Evolutionary conservation across 1,140 invertebrate genomes (phyloP).

Genomic region (Nilaparvata lugens): DNA sequence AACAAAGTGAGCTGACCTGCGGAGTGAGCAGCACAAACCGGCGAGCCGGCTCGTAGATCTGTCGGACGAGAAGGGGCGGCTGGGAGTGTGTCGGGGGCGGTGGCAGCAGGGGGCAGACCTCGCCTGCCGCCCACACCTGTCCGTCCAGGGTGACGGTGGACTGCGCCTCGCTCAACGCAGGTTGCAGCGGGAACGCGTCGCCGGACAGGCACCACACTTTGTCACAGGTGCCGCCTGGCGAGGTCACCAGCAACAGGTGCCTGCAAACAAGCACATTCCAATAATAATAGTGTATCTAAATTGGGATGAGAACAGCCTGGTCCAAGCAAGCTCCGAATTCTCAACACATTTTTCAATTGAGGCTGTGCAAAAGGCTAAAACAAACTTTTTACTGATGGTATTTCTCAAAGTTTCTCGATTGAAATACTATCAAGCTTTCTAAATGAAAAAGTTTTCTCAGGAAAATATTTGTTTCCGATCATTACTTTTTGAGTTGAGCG

Average conservation of each 20-base stretch:
- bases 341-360: too few relatives aligned
- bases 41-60: conserved; percentile 61
- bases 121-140: conserved; percentile 69
- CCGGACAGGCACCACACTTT: conserved; percentile 65
- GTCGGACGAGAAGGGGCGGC: conserved; percentile 31
- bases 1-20: conserved; percentile 42
- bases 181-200: conserved; percentile 53
- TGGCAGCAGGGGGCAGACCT: background rate
- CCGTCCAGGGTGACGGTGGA: conserved; percentile 70
- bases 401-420: too few relatives aligned
- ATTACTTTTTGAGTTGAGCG: too few relatives aligned
- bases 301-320: too few relatives aligned
- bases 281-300: too few relatives aligned
- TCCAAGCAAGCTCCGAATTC: too few relatives aligned
- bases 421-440: too few relatives aligned
- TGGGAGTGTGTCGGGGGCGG: background rate
- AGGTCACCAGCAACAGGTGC: conserved; percentile 55
- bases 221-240: conserved; percentile 43
- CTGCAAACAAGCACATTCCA: conserved; percentile 18
- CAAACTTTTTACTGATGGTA: too few relatives aligned
- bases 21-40: conserved; percentile 80
- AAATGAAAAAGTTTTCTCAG: too few relatives aligned
- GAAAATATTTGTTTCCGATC: too few relatives aligned
- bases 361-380: too few relatives aligned
- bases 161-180: conserved; percentile 60